These are phyloP conservation scores for Antrozous pallidus DNA, from an alignment of 2,797 vertebrate species.

Conservation along the genomic window DNA sequence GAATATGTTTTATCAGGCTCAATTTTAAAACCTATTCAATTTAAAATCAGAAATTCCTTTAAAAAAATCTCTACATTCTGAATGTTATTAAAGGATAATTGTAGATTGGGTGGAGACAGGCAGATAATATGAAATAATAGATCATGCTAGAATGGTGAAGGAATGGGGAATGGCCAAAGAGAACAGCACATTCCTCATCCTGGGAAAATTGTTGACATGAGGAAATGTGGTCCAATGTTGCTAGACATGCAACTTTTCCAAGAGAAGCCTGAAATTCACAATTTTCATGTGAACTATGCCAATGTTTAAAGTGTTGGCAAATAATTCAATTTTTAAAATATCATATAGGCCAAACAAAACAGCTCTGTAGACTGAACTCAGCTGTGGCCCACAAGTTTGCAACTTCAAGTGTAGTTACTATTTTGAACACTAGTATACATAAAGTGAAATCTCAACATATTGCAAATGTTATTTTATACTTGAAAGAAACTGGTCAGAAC, in stretches of 20 bases:
- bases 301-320: conserved; percentile 14
- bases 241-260: background rate
- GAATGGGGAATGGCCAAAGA: background rate
- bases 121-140: background rate
- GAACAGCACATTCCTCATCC: background rate
- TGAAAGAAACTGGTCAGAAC: background rate
- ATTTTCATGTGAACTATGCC: background rate
- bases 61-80: background rate
- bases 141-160: background rate
- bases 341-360: background rate
- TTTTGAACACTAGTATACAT: conserved; percentile 8
- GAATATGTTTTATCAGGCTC: background rate
- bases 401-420: background rate
- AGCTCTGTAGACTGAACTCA: background rate
- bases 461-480: background rate
- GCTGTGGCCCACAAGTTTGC: background rate
- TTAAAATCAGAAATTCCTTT: conserved; percentile 25
- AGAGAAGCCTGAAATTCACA: background rate
- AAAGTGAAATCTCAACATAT: background rate
- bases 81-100: conserved; percentile 22
- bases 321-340: background rate
- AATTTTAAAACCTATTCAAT: conserved; percentile 21
- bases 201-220: background rate
- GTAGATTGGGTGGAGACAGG: background rate
- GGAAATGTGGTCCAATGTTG: background rate